A percentile compares a stretch with the other conserved stretches of the same genome.
phyloP scores from a whole-genome alignment of 2,888 invertebrate genomes.

The Zootermopsis nevadensis region DNA sequence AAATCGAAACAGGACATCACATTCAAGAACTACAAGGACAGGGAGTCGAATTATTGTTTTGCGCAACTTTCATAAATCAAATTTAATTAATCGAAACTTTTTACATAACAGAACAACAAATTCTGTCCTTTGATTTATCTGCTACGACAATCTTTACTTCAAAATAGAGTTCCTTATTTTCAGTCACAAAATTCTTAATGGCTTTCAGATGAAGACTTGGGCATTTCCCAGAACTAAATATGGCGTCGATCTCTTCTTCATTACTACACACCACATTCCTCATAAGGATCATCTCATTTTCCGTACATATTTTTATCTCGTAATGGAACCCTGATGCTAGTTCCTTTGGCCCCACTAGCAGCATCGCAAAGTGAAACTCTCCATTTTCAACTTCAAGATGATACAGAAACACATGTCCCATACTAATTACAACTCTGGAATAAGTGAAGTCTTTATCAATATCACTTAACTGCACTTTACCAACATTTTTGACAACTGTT shows the following conservation, averaged over 20 bases:
- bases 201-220: not conserved
- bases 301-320: not conserved
- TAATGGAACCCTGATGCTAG: not conserved
- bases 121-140: not conserved
- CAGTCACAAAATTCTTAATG: not conserved
- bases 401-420: not conserved
- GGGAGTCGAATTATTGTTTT: too few species aligned
- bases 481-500: too few species aligned
- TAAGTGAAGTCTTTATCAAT: not conserved
- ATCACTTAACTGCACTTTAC: not conserved
- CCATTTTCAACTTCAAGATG: not conserved
- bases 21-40: too few species aligned
- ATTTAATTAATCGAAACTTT: not conserved
- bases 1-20: too few species aligned
- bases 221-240: not conserved
- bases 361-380: not conserved
- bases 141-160: not conserved
- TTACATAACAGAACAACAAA: not conserved
- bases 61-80: too few species aligned
- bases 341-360: constrained; percentile 1
- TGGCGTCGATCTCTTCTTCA: not conserved
- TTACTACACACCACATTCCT: not conserved
- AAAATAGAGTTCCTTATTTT: not conserved
- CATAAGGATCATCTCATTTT: not conserved
- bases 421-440: not conserved